Evolutionary conservation across 2,113 vertebrate species (phyloP).

Genomic region (Hemiscyllium ocellatum): DNA sequence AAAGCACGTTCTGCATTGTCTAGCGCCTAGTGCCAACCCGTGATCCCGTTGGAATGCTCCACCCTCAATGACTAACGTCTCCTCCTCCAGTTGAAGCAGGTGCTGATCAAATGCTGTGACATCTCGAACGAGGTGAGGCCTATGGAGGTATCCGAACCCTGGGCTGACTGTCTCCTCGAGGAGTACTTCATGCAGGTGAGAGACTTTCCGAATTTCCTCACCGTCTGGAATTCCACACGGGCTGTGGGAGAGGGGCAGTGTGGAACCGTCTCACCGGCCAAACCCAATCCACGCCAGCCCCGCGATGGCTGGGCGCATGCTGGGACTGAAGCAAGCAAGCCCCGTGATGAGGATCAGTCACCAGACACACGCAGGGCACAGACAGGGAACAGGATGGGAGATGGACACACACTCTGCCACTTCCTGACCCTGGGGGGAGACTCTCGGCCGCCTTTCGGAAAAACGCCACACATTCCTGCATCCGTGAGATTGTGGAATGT

Average conservation of each 20-base stretch:
- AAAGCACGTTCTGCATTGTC: no score
- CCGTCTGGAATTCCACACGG: no score
- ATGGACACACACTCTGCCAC: no score
- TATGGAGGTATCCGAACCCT: conserved; percentile 84
- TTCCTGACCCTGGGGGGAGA: no score
- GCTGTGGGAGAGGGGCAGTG: no score
- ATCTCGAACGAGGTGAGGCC: conserved; percentile 97
- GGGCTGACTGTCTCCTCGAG: conserved; percentile 90
- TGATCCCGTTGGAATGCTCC: no score
- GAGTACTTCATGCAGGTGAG: conserved; percentile 97
- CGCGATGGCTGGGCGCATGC: no score
- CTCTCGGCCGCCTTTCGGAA: rapidly evolving
- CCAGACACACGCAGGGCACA: neutral
- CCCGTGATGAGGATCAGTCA: neutral
- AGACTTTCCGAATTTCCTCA: no score
- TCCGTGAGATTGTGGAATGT: neutral
- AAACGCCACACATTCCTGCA: rapidly evolving
- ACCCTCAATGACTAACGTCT: neutral
- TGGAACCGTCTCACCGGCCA: no score
- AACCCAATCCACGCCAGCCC: no score
- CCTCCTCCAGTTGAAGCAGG: conserved; percentile 81
- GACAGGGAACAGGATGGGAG: no score
- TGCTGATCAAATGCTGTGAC: conserved; percentile 96
- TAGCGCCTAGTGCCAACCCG: no score
- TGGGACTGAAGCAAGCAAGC: neutral